Evolutionary conservation across 2,113 vertebrate genomes (phyloP), one percentile per base, ranked within the genome.

Genomic region (Psettodes erumei): DNA sequence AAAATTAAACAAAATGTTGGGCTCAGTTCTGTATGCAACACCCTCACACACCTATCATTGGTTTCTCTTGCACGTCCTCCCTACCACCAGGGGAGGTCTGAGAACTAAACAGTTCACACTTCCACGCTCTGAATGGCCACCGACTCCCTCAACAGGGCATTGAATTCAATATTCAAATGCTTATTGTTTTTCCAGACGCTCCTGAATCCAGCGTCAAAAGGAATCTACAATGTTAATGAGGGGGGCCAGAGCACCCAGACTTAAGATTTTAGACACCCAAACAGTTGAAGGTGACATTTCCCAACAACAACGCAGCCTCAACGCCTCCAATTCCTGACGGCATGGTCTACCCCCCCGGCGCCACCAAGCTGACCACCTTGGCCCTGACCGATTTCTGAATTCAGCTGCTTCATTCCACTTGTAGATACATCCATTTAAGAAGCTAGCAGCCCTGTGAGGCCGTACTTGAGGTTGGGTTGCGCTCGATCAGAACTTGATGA

Each of bases 171-270:
- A 89, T 91, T 92, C 86, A 91, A 90, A 90, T 89, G 75, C 73
- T 48, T 63, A 67, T 92, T 91, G 89, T 91, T 90, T 92, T 91
- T 89, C 85, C 79, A 87, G 85, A 71, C 76, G 50, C 68, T 81
- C 79, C 73, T 90, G 77, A 89, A 78, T 68, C 64, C 68, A 60
- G 69, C 33, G 28, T 81, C 63, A 90, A 90, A 86, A 70, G 79
- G 81, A 90, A 92, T 93, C 86, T 90, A 86, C 88, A 91, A 90
- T 92, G 90, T 90, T 92, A 92, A 93, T 92, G 87, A 90, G 87
- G 82, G n/a, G 75, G 58, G 85, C 50, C 65, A 77, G 79, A 78
- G 63, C 62, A 68, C 38, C 75, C 65, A 53, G 63, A 75, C 74
- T 81, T 79, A 70, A 82, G 77, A 83, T 78, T 90, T 62, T 75